phyloP scores from a whole-genome alignment of 2,797 vertebrate species.

The Euphonia xanthogaster region DNA sequence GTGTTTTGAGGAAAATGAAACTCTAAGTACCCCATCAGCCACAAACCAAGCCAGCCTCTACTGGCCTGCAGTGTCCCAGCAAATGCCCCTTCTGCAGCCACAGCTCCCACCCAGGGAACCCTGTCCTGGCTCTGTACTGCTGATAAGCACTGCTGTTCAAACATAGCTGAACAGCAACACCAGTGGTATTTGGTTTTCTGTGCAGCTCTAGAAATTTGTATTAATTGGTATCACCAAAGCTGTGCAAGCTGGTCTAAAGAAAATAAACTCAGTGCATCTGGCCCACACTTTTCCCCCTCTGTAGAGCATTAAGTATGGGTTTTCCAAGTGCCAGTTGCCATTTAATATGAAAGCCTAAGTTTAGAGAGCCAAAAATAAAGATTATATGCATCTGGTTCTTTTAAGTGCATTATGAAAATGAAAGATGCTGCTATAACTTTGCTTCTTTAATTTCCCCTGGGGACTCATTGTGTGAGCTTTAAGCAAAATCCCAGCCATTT shows the following conservation, averaged over 20 bases:
- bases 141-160: neutral
- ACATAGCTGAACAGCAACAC: neutral
- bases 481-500: neutral
- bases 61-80: neutral
- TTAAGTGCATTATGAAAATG: neutral
- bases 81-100: neutral
- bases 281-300: neutral
- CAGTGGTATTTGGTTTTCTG: neutral
- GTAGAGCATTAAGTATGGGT: neutral
- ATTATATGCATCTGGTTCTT: neutral
- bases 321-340: neutral
- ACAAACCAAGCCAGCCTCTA: neutral
- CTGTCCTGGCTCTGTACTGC: accelerated
- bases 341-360: neutral
- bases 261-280: neutral
- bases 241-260: neutral
- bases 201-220: neutral
- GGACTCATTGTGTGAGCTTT: neutral
- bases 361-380: neutral
- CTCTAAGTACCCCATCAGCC: neutral
- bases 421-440: neutral
- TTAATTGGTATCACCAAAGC: neutral
- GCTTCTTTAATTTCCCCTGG: neutral
- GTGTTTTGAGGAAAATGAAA: neutral
- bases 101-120: accelerated